These are phyloP conservation scores for Dunckerocampus dactyliophorus DNA, from an alignment of 2,113 vertebrate species.

Conservation along the genomic window DNA sequence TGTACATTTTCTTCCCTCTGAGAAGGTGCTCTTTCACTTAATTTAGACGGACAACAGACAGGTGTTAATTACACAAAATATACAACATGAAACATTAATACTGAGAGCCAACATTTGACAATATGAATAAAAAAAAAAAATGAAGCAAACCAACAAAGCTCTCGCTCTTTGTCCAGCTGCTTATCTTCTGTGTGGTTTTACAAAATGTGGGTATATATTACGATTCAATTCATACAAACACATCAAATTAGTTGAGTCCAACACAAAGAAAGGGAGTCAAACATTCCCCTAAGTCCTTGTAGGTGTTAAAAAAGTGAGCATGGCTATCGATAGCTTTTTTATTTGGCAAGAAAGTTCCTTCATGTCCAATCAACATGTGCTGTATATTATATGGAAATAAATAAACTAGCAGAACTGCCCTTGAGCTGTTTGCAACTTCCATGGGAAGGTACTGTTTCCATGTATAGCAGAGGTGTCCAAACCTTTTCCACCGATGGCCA, in stretches of 20 bases:
- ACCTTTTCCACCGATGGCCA: too few species aligned
- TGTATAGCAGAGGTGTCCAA: constrained; percentile 15
- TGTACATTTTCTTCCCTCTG: constrained; percentile 24
- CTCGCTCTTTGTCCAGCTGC: constrained; percentile 24
- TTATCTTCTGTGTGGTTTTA: constrained; percentile 52
- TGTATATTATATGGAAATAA: not conserved
- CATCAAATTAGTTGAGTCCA: constrained; percentile 46
- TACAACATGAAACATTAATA: constrained; percentile 51
- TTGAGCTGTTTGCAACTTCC: constrained; percentile 25
- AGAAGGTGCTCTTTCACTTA: constrained; percentile 41
- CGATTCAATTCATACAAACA: constrained; percentile 67
- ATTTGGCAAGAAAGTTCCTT: constrained; percentile 63
- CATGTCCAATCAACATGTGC: constrained; percentile 11
- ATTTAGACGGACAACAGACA: constrained; percentile 23
- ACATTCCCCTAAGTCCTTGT: constrained; percentile 49
- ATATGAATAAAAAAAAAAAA: constrained; percentile 21
- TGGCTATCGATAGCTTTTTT: constrained; percentile 33
- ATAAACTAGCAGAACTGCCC: not conserved
- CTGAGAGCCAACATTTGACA: constrained; percentile 12
- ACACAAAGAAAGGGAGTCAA: constrained; percentile 48
- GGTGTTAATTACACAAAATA: constrained; percentile 50
- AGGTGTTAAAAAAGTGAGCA: constrained; percentile 41
- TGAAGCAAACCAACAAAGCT: constrained; percentile 23
- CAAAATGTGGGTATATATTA: constrained; percentile 69
- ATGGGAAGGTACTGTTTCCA: constrained; percentile 30